Evolutionary conservation across 2,888 invertebrate species (phyloP).

Genomic region (Chydorus sphaericus): DNA sequence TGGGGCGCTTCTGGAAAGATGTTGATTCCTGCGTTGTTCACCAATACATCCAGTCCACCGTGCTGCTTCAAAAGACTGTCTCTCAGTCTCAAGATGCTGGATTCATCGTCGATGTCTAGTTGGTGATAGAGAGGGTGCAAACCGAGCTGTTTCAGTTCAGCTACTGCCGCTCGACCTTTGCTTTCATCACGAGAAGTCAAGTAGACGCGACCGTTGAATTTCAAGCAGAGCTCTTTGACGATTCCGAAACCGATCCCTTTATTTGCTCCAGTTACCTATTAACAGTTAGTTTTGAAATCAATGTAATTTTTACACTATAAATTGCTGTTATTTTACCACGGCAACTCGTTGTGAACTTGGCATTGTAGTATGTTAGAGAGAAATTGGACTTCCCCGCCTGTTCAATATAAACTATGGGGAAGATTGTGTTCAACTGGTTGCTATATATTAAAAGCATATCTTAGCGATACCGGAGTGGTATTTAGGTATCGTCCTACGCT

Average conservation of each 20-base stretch:
- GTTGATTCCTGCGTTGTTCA: constrained; percentile 63
- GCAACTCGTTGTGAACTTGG: too few species aligned
- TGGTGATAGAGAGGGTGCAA: constrained; percentile 43
- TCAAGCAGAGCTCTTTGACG: constrained; percentile 22
- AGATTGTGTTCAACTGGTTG: too few species aligned
- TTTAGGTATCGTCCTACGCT: too few species aligned
- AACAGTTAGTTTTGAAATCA: too few species aligned
- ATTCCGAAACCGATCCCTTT: constrained; percentile 26
- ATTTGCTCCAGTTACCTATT: constrained; percentile 23
- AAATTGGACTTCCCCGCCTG: too few species aligned
- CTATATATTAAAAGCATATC: too few species aligned
- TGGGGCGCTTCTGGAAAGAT: constrained; percentile 43
- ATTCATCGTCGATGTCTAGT: constrained; percentile 46
- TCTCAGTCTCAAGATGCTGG: constrained; percentile 42
- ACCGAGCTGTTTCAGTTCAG: constrained; percentile 24
- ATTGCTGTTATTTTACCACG: too few species aligned
- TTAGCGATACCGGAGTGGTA: too few species aligned
- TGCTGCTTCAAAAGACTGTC: constrained; percentile 43
- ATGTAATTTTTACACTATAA: too few species aligned
- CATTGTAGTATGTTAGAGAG: too few species aligned
- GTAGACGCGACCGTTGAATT: constrained; percentile 29
- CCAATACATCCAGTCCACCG: constrained; percentile 51
- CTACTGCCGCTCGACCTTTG: constrained; percentile 23
- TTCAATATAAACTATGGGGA: too few species aligned
- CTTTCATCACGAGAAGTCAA: constrained; percentile 26